phyloP scores from a whole-genome alignment of 1,140 invertebrate species.

The Drosophila orosa region DNA sequence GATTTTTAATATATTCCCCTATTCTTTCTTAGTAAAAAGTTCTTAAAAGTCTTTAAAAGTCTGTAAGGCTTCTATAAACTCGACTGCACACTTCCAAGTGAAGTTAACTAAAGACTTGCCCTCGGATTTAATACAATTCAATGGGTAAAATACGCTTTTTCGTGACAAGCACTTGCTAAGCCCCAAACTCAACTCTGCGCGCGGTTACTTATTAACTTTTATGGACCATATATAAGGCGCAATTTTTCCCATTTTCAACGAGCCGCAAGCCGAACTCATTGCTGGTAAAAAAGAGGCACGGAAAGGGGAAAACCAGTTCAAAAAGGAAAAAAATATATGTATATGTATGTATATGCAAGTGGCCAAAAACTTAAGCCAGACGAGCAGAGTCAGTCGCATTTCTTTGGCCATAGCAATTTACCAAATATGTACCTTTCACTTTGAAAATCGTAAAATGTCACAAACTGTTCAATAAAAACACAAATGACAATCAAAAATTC shows the following conservation, averaged over 20 bases:
- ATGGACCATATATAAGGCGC: slow-evolving; percentile 48
- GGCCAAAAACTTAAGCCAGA: slow-evolving; percentile 12
- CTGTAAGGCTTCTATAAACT: not conserved
- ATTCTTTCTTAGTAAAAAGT: not conserved
- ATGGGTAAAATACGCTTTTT: not conserved
- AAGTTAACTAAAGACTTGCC: slow-evolving; percentile 1
- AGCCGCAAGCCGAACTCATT: slow-evolving; percentile 23
- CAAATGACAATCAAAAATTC: slow-evolving; percentile 70
- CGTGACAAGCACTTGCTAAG: slow-evolving; percentile 44
- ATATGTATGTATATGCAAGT: slow-evolving; percentile 13
- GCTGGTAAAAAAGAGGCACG: not conserved
- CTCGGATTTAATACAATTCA: slow-evolving; percentile 13
- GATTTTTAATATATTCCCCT: not conserved
- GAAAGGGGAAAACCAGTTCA: slow-evolving; percentile 51
- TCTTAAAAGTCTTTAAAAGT: not conserved
- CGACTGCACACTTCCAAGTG: not conserved
- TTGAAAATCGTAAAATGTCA: slow-evolving; percentile 77
- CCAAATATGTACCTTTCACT: slow-evolving; percentile 77
- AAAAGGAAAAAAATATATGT: slow-evolving; percentile 14
- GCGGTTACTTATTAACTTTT: slow-evolving; percentile 59
- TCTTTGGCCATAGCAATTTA: slow-evolving; percentile 66
- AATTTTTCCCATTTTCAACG: slow-evolving; percentile 50
- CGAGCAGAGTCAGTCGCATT: slow-evolving; percentile 39
- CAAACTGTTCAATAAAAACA: slow-evolving; percentile 75
- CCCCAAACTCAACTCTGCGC: slow-evolving; percentile 4